Evolutionary conservation across 1,140 invertebrate genomes (phyloP).

Genomic region (Stegodyphus mimosarum): DNA sequence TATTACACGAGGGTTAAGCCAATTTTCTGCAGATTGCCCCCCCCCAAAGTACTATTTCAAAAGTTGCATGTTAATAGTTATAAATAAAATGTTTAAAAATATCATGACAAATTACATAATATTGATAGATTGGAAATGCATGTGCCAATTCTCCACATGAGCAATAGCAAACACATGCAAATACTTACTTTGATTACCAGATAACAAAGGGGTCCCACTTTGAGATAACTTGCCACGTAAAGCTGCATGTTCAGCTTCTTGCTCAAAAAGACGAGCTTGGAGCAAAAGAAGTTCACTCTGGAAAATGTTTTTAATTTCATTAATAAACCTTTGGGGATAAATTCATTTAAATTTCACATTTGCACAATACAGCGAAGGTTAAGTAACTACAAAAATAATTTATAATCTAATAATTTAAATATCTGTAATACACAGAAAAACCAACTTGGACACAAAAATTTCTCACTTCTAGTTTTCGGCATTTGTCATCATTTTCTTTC

Average conservation of each 20-base stretch:
- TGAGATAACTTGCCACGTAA: slow-evolving; percentile 28
- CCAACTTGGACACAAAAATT: no score
- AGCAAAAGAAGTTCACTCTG: slow-evolving; percentile 42
- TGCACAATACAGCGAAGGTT: not conserved
- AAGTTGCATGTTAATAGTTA: no score
- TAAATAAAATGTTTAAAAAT: no score
- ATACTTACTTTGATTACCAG: slow-evolving; percentile 17
- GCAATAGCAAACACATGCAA: not conserved
- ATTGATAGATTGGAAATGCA: no score
- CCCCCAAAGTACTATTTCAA: no score
- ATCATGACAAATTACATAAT: no score
- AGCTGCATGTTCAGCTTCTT: slow-evolving; percentile 44
- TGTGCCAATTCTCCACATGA: no score
- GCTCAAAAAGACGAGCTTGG: slow-evolving; percentile 35
- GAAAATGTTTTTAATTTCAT: not conserved
- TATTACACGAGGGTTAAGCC: no score
- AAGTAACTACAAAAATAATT: no score
- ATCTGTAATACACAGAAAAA: no score
- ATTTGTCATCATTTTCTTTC: slow-evolving; percentile 52
- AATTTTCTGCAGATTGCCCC: no score
- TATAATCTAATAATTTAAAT: no score
- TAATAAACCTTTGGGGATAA: not conserved
- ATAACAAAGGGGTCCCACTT: slow-evolving; percentile 10
- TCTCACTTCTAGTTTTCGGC: slow-evolving; percentile 42
- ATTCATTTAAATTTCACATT: not conserved